These are phyloP conservation scores for Lasaia peninsularis DNA, from an alignment of 1,140 invertebrate species.

Conservation along the genomic window DNA sequence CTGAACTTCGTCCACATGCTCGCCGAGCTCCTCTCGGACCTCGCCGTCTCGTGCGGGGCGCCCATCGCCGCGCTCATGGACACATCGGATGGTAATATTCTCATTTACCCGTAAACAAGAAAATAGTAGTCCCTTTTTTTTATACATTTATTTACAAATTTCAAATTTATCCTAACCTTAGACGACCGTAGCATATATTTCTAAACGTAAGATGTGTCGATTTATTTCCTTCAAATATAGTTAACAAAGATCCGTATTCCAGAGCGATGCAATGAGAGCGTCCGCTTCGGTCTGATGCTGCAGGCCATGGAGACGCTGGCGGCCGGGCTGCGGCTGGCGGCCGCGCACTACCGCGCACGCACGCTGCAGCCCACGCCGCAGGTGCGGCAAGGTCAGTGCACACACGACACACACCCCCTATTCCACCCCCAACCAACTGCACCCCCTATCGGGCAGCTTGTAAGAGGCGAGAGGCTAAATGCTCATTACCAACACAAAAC, in stretches of 20 bases:
- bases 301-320: constrained; percentile 93
- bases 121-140: no score
- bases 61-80: constrained; percentile 63
- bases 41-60: constrained; percentile 64
- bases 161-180: no score
- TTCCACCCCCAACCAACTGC: no score
- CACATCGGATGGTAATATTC: constrained; percentile 53
- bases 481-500: no score
- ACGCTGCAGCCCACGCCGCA: constrained; percentile 92
- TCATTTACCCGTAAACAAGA: neutral
- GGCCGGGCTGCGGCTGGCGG: constrained; percentile 93
- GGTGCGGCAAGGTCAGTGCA: constrained; percentile 78
- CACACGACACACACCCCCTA: neutral
- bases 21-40: constrained; percentile 61
- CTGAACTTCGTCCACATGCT: constrained; percentile 71
- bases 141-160: no score
- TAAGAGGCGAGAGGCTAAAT: no score
- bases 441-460: no score
- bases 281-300: constrained; percentile 95
- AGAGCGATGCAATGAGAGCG: constrained; percentile 82
- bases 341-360: constrained; percentile 89
- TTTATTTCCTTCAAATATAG: no score
- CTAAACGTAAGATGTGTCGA: no score
- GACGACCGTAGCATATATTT: no score
- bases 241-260: no score